These are phyloP conservation scores for Chrysemys picta DNA, from an alignment of 2,113 vertebrate genomes.

Conservation along the genomic window DNA sequence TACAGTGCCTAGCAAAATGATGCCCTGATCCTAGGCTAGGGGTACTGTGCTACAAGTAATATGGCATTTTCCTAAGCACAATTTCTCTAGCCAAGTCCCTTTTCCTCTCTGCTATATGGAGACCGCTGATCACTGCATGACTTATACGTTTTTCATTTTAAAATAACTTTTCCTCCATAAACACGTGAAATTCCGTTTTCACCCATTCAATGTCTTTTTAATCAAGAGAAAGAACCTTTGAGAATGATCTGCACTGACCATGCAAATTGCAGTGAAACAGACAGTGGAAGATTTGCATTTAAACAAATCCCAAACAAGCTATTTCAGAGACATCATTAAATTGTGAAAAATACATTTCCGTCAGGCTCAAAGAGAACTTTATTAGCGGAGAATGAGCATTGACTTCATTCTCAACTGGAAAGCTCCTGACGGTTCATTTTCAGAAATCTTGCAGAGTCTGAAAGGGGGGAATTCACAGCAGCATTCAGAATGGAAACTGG, in stretches of 20 bases:
- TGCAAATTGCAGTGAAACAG: constrained; percentile 59
- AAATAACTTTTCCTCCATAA: neutral
- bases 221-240: neutral
- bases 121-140: neutral
- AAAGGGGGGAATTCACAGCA: neutral
- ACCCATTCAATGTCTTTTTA: neutral
- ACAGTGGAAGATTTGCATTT: constrained; percentile 69
- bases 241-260: constrained; percentile 22
- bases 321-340: neutral
- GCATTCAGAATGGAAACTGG: constrained; percentile 62
- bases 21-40: neutral
- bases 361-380: neutral
- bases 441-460: neutral
- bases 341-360: constrained; percentile 18
- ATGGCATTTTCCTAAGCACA: neutral
- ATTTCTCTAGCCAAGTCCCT: neutral
- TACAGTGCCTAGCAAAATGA: neutral
- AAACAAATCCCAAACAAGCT: constrained; percentile 56
- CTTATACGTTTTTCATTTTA: neutral
- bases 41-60: neutral
- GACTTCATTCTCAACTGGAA: neutral
- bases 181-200: neutral
- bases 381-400: constrained; percentile 31
- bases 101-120: neutral
- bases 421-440: constrained; percentile 2